Base-by-base conservation (phyloP, 1,140 invertebrate genomes). In the Rhopalosiphum padi region DNA sequence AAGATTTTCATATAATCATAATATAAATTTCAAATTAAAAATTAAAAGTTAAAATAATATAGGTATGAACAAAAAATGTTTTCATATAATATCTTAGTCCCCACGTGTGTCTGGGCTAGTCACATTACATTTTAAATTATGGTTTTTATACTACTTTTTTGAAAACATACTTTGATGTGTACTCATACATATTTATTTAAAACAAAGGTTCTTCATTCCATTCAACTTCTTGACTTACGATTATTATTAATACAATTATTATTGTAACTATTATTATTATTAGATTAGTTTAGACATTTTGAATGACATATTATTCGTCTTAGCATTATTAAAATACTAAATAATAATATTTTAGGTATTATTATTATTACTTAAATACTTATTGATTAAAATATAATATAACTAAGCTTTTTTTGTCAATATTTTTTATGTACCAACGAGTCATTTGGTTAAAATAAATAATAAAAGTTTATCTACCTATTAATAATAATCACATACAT, bases 211-310 rank as follows among this genome's bases (percentile, higher is more conserved):
- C 48, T 53, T 37, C 87, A 35, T 89, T 55, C 88, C 48, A 55
- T 89, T 41, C 51, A 25, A 55, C 51, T 55, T 37, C 48, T 46
- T 37, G 21, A 89, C 11, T 89, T 89, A 55, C 22, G 88, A 55
- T 55, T 89, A 37, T 53, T 89, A 37, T 89, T 89, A 88, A 8
- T 88, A 51, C 18, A 23, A 48, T 51, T 53, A 53, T 55, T 89
- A 35, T 55, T 35, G 35, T 53, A 55, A 89, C 51, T 89, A 89
- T 53, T 51, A 89, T 89, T 89, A 55, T 41, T 89, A 89, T 37
- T 89, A 55, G 53, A 53, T 55, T 89, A 89, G 88, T 55, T 89
- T 55, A 89, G 88, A 89, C 25, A 89, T 89, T 89, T 89, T 51
- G 48, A 89, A 48, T 89, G 46, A 89, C 35, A 37, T 89, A 89